Conservation (phyloP, 2,888 invertebrate genomes). For the Amiota communis region DNA sequence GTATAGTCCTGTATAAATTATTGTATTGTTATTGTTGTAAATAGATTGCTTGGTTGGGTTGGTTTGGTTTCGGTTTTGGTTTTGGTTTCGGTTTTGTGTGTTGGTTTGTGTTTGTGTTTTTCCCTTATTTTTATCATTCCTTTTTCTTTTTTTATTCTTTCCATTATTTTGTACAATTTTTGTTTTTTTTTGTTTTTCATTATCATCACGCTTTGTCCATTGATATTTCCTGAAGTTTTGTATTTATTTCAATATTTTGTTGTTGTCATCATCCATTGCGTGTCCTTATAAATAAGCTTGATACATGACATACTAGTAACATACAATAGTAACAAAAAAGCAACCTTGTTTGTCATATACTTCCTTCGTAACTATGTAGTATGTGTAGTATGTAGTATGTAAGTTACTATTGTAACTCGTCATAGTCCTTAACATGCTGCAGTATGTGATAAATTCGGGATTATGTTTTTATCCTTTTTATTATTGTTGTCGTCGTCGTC, state of each 20-base stretch:
- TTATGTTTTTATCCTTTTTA: constrained; percentile 61
- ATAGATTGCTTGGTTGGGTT: no score
- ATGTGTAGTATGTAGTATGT: constrained; percentile 10
- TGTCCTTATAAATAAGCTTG: constrained; percentile 62
- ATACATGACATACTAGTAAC: constrained; percentile 58
- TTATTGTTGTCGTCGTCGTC: constrained; percentile 24
- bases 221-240: not conserved
- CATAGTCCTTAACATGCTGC: constrained; percentile 40
- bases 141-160: not conserved
- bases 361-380: not conserved
- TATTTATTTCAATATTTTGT: constrained; percentile 16
- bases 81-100: not conserved
- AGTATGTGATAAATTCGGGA: constrained; percentile 62
- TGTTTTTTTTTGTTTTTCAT: not conserved
- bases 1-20: no score
- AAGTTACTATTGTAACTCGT: constrained; percentile 23
- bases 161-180: not conserved
- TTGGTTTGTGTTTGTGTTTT: not conserved
- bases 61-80: no score
- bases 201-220: not conserved
- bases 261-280: constrained; percentile 18
- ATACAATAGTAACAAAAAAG: not conserved
- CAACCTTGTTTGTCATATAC: no score
- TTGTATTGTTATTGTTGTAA: no score
- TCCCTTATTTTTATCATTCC: not conserved